These are phyloP conservation scores for Anolis apletophallus DNA, from an alignment of 2,797 vertebrate species.

Conservation along the genomic window DNA sequence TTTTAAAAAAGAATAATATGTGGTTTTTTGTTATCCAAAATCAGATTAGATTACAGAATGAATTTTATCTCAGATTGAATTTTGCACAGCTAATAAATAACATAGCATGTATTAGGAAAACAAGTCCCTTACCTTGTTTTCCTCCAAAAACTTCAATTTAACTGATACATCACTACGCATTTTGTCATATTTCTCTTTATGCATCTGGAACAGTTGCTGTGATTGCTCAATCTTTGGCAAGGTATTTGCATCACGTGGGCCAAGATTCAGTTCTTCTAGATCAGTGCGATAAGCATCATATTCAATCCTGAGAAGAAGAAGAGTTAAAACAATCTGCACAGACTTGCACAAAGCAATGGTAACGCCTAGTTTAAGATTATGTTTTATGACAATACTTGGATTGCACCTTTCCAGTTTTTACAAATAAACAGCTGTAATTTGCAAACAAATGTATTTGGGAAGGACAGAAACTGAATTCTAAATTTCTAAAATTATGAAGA, in stretches of 20 bases:
- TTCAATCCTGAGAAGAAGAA: constrained; percentile 84
- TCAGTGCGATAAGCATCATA: constrained; percentile 98
- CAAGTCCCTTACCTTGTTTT: constrained; percentile 90
- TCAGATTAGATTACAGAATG: not conserved
- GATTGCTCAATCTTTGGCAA: constrained; percentile 95
- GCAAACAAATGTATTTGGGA: not conserved
- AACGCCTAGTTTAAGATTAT: not conserved
- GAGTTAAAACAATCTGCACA: constrained; percentile 12
- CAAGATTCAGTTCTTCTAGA: constrained; percentile 95
- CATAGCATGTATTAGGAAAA: constrained; percentile 17
- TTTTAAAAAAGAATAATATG: not conserved
- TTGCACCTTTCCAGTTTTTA: not conserved
- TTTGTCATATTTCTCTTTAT: constrained; percentile 96
- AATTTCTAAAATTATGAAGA: not conserved
- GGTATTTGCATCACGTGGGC: constrained; percentile 91
- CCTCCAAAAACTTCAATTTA: constrained; percentile 97
- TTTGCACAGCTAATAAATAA: constrained; percentile 4
- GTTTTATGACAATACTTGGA: not conserved
- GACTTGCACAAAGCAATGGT: not conserved
- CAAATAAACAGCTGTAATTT: not conserved
- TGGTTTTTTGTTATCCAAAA: not conserved
- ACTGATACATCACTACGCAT: constrained; percentile 94
- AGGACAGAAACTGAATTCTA: not conserved
- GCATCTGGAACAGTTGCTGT: constrained; percentile 91
- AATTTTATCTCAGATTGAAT: constrained; percentile 7